These are phyloP conservation scores for Megalopta genalis DNA, from an alignment of 1,140 invertebrate species.

Conservation along the genomic window DNA sequence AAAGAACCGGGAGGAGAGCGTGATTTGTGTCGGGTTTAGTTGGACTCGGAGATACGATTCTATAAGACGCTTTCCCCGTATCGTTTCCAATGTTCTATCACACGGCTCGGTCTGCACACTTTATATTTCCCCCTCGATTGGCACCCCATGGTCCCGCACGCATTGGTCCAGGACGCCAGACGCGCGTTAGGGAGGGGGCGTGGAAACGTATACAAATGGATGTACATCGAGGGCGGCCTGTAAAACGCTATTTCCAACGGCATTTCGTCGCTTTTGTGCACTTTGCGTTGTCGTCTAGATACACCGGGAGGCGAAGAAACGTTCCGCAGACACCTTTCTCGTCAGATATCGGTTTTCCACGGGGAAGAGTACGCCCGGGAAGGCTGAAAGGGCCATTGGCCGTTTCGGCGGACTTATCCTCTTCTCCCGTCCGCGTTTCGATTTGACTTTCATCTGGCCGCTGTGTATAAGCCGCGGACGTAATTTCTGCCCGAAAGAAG, in stretches of 20 bases:
- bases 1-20: not conserved
- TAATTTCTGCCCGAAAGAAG: conserved; percentile 21
- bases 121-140: conserved; percentile 10
- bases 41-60: not conserved
- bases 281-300: conserved; percentile 40
- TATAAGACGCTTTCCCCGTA: conserved; percentile 26
- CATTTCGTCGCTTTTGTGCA: conserved; percentile 39
- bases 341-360: conserved; percentile 67
- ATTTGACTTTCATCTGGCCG: conserved; percentile 39
- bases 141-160: not conserved
- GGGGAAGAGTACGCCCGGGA: conserved; percentile 15
- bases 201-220: conserved; percentile 46
- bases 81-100: conserved; percentile 23
- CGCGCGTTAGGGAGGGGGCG: not conserved
- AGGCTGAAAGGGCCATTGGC: conserved; percentile 42
- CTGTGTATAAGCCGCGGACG: conserved; percentile 26
- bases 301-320: conserved; percentile 47
- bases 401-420: conserved; percentile 55
- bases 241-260: conserved; percentile 49
- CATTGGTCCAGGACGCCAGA: too few relatives aligned
- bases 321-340: conserved; percentile 62
- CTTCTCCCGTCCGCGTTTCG: conserved; percentile 20
- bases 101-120: not conserved
- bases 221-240: conserved; percentile 34
- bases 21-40: conserved; percentile 22